Conservation (phyloP, 2,888 invertebrate genomes). For the Epicampocera succincta region DNA sequence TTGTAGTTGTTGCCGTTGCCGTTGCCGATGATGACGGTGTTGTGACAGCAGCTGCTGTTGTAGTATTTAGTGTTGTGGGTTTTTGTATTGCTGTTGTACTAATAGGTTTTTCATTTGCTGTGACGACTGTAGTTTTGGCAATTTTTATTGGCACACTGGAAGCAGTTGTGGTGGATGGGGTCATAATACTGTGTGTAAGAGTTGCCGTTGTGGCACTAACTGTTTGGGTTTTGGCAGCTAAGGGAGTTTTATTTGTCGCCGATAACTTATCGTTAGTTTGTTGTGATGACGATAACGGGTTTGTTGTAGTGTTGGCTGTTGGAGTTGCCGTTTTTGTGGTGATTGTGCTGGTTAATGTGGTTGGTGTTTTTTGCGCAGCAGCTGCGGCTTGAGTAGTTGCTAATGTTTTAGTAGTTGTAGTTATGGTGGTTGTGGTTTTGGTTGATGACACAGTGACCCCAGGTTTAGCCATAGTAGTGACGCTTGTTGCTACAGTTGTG, state of each 20-base stretch:
- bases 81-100: conserved; percentile 63
- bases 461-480: conserved; percentile 4
- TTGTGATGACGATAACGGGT: background rate
- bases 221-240: conserved; percentile 25
- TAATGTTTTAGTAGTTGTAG: conserved; percentile 26
- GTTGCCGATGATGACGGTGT: background rate
- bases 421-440: background rate
- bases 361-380: conserved; percentile 6
- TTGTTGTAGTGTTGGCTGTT: background rate
- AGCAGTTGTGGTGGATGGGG: conserved; percentile 46
- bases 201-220: conserved; percentile 14
- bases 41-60: conserved; percentile 3
- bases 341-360: background rate
- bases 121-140: conserved; percentile 62
- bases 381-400: conserved; percentile 21
- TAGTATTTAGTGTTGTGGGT: conserved; percentile 51
- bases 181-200: background rate
- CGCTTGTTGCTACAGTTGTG: conserved; percentile 14
- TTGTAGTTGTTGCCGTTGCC: conserved; percentile 35
- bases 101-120: conserved; percentile 65
- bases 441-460: background rate
- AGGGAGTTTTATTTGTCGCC: conserved; percentile 19
- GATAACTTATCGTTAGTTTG: conserved; percentile 11
- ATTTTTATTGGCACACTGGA: conserved; percentile 59
- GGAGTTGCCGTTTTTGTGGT: conserved; percentile 26